Percentiles rank a stretch among this genome's conserved stretches.
Conservation (phyloP, 2,888 invertebrate genomes). For the Mythimna lalbum region DNA sequence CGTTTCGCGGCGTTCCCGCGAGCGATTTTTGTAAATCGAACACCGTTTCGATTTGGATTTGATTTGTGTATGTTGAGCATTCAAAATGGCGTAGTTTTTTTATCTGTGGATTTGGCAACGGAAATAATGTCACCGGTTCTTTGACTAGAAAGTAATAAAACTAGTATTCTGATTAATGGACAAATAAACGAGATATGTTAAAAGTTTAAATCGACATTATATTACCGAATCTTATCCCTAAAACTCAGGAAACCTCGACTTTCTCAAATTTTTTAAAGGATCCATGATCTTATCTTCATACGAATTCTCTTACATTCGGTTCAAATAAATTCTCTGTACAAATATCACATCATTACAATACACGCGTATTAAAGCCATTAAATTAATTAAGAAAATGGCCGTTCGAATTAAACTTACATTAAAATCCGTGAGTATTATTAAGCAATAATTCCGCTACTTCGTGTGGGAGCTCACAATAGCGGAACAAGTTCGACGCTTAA, state of each 20-base stretch:
- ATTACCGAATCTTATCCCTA: background rate
- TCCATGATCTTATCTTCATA: background rate
- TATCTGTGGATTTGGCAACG: constrained; percentile 11
- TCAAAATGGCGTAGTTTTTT: constrained; percentile 36
- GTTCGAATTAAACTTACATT: constrained; percentile 42
- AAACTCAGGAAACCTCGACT: background rate
- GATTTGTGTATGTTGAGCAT: constrained; percentile 56
- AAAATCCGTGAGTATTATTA: constrained; percentile 54
- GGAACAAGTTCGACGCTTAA: constrained; percentile 50
- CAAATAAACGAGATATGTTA: too few relatives aligned
- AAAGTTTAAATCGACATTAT: too few relatives aligned
- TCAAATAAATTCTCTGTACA: background rate
- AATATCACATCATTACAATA: constrained; percentile 10
- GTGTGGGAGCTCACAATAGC: constrained; percentile 54
- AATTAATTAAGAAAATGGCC: constrained; percentile 34
- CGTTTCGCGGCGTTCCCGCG: constrained; percentile 48
- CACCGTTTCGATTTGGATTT: constrained; percentile 55
- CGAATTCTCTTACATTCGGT: background rate
- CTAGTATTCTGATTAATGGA: background rate
- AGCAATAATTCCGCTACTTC: constrained; percentile 56
- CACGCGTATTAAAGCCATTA: constrained; percentile 31
- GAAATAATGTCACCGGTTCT: constrained; percentile 3
- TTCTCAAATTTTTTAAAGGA: background rate
- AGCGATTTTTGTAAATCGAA: constrained; percentile 62
- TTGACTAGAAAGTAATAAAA: background rate